Percentiles rank a stretch among this genome's conserved stretches.
These are phyloP conservation scores for Alitta virens DNA, from an alignment of 2,888 invertebrate species.

Conservation along the genomic window DNA sequence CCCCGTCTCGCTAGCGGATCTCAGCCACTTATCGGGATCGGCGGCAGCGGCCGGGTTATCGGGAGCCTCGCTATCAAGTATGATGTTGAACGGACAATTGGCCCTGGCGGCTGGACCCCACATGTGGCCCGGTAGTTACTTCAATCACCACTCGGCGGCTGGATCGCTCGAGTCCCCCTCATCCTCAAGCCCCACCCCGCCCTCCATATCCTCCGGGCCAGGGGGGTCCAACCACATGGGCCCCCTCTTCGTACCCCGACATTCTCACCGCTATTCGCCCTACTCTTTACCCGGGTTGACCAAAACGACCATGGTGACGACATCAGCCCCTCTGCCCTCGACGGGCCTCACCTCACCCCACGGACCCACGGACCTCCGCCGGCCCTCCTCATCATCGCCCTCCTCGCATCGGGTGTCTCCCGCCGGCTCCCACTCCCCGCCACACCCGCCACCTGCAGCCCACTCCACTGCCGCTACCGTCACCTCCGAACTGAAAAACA, in stretches of 20 bases:
- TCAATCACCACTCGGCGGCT: slow-evolving; percentile 30
- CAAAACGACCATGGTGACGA: slow-evolving; percentile 43
- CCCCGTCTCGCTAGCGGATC: slow-evolving; percentile 1
- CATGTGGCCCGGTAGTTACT: slow-evolving; percentile 49
- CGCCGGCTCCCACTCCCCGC: background rate
- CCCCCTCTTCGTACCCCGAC: slow-evolving; percentile 57
- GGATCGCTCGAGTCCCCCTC: slow-evolving; percentile 28
- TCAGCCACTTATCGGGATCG: slow-evolving; percentile 1
- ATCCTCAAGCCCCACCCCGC: background rate
- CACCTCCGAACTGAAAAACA: slow-evolving; percentile 77
- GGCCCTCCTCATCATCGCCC: slow-evolving; percentile 6
- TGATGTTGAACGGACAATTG: slow-evolving; percentile 85
- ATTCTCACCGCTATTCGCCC: slow-evolving; percentile 78
- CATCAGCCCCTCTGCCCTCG: slow-evolving; percentile 40
- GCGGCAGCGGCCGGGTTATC: slow-evolving; percentile 32
- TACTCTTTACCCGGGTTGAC: slow-evolving; percentile 67
- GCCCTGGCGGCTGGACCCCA: slow-evolving; percentile 82
- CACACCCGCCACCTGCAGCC: background rate
- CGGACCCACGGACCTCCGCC: background rate
- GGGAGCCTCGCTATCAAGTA: slow-evolving; percentile 63
- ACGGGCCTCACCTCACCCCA: slow-evolving; percentile 44
- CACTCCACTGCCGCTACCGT: background rate
- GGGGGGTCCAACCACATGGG: slow-evolving; percentile 22
- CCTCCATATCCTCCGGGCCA: background rate
- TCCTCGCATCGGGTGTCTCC: background rate